Evolutionary conservation across 2,113 vertebrate genomes (phyloP), one percentile per base, ranked within the genome.

Genomic region (Psilopsiagon aurifrons): DNA sequence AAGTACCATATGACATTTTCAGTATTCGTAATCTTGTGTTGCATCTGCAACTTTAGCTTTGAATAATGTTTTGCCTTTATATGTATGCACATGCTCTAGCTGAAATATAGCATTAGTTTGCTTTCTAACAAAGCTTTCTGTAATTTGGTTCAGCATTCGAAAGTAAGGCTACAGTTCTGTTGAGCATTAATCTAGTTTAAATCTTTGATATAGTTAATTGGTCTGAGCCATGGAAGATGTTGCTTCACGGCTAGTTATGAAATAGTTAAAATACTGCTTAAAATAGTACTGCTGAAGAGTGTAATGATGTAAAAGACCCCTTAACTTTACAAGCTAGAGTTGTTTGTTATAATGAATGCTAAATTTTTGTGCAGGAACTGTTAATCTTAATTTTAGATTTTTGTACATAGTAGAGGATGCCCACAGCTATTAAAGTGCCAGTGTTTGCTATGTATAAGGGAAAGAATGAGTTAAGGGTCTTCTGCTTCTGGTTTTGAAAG

Each of bases 71-170:
- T 79, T 94, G 69, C 37, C 49, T 95, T 93, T 75, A 37, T 51
- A 89, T 0, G 1, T 31, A 24, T 54, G 81, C 22, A 51, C 31
- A 23, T 7, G 18, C 76, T 90, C 63, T 90, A 85, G 60, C 60
- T 94, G 69, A 90, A 94, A 94, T 91, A 71, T 10, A 81, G 52
- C 47, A 41, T 86, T 94, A 52, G 68, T 92, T 81, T 91, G 59
- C 91, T 92, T 94, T 94, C 89, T 94, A 84, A 91, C 69, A 93
- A 88, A 92, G 51, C 44, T 86, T 93, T 88, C 67, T 78, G 47
- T 64, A 77, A 47, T 68, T 52, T 84, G 69, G 51, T 78, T 88
- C 8, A 2, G 69, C 91, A 94, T 84, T 71, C 62, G 68, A 27
- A 93, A 93, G n/a, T 43, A 86, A 94, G 60, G 22, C 68, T 96